These are phyloP conservation scores for Orchesella flavescens DNA, from an alignment of 2,888 invertebrate species.

Conservation along the genomic window DNA sequence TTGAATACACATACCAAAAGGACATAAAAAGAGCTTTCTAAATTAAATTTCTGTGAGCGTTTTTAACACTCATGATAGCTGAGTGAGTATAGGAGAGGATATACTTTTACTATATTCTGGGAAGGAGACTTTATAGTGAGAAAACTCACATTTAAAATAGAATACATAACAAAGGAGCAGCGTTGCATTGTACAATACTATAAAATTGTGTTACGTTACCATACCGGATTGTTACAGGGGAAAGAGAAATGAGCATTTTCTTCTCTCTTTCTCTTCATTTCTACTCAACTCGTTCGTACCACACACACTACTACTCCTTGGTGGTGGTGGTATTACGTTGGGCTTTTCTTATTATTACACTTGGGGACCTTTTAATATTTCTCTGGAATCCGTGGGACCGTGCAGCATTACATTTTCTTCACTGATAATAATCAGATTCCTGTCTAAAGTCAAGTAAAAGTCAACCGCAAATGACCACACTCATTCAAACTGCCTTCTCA, in stretches of 20 bases:
- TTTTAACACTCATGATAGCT: constrained; percentile 42
- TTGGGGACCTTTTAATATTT: constrained; percentile 47
- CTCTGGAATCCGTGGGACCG: neutral
- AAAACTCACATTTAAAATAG: constrained; percentile 24
- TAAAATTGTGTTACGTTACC: too few relatives aligned
- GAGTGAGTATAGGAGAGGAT: neutral
- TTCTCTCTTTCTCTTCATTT: constrained; percentile 22
- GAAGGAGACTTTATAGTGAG: neutral
- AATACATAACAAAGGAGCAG: neutral
- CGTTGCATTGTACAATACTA: too few relatives aligned
- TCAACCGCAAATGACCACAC: constrained; percentile 54
- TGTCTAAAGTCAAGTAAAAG: constrained; percentile 47
- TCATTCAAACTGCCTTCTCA: constrained; percentile 36
- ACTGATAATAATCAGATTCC: constrained; percentile 51
- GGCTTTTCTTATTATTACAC: neutral
- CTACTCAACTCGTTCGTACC: neutral
- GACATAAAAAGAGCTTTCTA: constrained; percentile 33
- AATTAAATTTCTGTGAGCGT: constrained; percentile 58
- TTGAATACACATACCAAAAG: constrained; percentile 30
- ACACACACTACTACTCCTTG: constrained; percentile 1
- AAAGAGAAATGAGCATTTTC: constrained; percentile 57
- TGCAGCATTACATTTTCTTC: constrained; percentile 39
- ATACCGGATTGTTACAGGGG: neutral
- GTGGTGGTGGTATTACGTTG: neutral
- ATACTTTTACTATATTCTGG: neutral